Percentiles rank a stretch among this genome's conserved stretches.
These are phyloP conservation scores for Euphydryas editha DNA, from an alignment of 2,888 invertebrate genomes.

Conservation along the genomic window DNA sequence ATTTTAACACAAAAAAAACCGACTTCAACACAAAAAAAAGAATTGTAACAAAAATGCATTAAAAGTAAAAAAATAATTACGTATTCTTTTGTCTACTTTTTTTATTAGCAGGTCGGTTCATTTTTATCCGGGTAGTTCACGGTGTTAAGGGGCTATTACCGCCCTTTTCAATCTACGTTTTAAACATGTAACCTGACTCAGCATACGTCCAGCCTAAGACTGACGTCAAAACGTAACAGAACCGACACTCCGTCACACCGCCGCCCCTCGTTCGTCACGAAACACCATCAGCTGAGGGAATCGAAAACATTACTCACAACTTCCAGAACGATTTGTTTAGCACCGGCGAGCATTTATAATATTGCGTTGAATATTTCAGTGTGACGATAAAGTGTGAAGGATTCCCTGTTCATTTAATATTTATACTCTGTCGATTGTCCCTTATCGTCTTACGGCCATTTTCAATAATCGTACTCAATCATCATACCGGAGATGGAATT, in stretches of 20 bases:
- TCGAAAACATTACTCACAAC: constrained; percentile 49
- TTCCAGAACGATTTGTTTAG: constrained; percentile 45
- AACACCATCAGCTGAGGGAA: constrained; percentile 43
- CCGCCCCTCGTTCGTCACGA: constrained; percentile 48
- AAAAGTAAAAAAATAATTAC: too few relatives aligned
- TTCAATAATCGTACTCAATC: neutral
- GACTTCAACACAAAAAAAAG: too few relatives aligned
- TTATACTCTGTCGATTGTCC: constrained; percentile 24
- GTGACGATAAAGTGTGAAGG: constrained; percentile 32
- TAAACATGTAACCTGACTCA: neutral
- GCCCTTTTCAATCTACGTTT: too few relatives aligned
- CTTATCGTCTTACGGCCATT: constrained; percentile 2
- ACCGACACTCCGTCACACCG: constrained; percentile 46
- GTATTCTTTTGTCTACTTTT: too few relatives aligned
- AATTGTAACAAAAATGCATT: too few relatives aligned
- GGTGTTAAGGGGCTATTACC: too few relatives aligned
- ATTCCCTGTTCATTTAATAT: constrained; percentile 29
- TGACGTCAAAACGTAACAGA: constrained; percentile 27
- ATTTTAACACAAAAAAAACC: too few relatives aligned
- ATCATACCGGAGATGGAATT: too few relatives aligned
- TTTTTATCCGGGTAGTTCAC: too few relatives aligned
- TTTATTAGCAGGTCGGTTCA: too few relatives aligned
- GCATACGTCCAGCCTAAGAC: constrained; percentile 12
- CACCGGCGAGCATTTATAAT: constrained; percentile 40
- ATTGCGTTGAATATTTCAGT: constrained; percentile 35